Evolutionary conservation across 2,113 vertebrate species (phyloP), one percentile per base, ranked within the genome.

Genomic region (Centrocercus urophasianus): DNA sequence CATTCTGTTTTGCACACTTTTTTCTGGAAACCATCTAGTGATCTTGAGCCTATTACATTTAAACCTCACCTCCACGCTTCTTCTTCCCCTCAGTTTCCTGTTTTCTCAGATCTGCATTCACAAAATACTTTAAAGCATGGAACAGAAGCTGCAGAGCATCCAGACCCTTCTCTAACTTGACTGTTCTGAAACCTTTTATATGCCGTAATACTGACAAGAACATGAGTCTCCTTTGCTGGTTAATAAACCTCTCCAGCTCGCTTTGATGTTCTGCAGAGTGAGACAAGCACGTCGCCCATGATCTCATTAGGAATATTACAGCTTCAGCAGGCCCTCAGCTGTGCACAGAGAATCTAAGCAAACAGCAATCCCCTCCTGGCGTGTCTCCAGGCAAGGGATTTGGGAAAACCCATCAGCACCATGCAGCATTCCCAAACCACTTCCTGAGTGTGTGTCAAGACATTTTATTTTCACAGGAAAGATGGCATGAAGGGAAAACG

Each of bases 291-390:
- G 25, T 52, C 14, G 56, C 32, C 36, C 18, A 3, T 54, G 52
- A 12, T 76, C 28, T 76, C 45, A 47, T 34, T 45, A 38, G 42
- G n/a, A 80, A 52, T 30, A 61, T 30, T 42, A 45, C 18, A 71
- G 64, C 13, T 72, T 72, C 52, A 67, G 15, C 42, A 77, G 36
- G 9, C 25, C 54, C n/a, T 21, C 74, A 70, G 28, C 19, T 71
- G 54, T 47, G 42, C 64, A 30, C 38, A 76, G 59, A 45, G 69
- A 48, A 92, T 27, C 43, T 34, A 36, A 84, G 28, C 34, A 92
- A 86, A 32, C 24, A 67, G 20, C 0, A 0, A 10, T n/a, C 10
- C 21, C 74, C 14, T 76, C 71, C 59, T 71, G 59, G 45, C 14
- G 15, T 0, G 0, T 32, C 25, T 80, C 56, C 14, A 74, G 48